Evolutionary conservation across 2,113 vertebrate genomes (phyloP).

Genomic region (Tenrec ecaudatus): DNA sequence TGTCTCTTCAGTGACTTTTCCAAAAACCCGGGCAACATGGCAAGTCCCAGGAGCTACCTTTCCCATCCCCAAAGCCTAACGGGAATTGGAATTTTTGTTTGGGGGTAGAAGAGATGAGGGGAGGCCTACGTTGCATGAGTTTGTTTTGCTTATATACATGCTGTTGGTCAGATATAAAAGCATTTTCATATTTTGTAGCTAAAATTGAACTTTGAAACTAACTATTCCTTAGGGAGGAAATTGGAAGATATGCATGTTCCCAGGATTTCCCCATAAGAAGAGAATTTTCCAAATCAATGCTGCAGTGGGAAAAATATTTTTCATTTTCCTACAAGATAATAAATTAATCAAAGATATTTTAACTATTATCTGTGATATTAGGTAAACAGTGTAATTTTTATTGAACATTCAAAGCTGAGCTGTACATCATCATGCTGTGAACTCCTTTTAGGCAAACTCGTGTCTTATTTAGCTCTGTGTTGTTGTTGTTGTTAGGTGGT

Average conservation of each 20-base stretch:
- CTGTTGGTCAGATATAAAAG: not conserved
- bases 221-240: constrained; percentile 10
- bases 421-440: not conserved
- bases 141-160: not conserved
- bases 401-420: not conserved
- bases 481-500: too few relatives aligned
- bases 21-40: not conserved
- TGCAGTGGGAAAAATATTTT: constrained; percentile 9
- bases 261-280: not conserved
- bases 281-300: not conserved
- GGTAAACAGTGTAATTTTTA: constrained; percentile 31
- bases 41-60: not conserved
- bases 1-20: not conserved
- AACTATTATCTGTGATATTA: not conserved
- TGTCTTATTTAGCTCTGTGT: too few relatives aligned
- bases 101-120: not conserved
- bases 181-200: constrained; percentile 2
- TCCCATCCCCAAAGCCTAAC: not conserved
- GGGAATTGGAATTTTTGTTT: not conserved
- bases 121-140: too few relatives aligned
- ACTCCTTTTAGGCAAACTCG: too few relatives aligned
- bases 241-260: not conserved
- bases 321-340: not conserved
- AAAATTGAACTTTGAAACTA: constrained; percentile 10
- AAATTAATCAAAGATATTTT: not conserved